Evolutionary conservation across 2,113 vertebrate species (phyloP).

Genomic region (Danio rerio): GRCz12tu NC_133192.1:7786501-7787000

Average conservation of each 20-base stretch:
- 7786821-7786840: neutral
- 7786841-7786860: neutral
- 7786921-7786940: too few species aligned
- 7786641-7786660: neutral
- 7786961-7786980: too few species aligned
- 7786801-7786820: too few species aligned
- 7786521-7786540: neutral
- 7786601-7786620: neutral
- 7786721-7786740: too few species aligned
- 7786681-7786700: neutral
- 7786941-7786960: too few species aligned
- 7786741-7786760: too few species aligned
- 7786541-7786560: neutral
- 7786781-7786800: too few species aligned
- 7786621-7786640: neutral
- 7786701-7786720: too few species aligned
- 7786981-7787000: too few species aligned
- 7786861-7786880: neutral
- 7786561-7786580: neutral
- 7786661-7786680: slow-evolving; percentile 1
- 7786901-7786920: neutral
- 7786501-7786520: neutral
- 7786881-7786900: neutral
- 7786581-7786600: neutral
- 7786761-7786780: too few species aligned